Evolutionary conservation across 2,113 vertebrate genomes (phyloP).

Genomic region (Sturnira hondurensis): DNA sequence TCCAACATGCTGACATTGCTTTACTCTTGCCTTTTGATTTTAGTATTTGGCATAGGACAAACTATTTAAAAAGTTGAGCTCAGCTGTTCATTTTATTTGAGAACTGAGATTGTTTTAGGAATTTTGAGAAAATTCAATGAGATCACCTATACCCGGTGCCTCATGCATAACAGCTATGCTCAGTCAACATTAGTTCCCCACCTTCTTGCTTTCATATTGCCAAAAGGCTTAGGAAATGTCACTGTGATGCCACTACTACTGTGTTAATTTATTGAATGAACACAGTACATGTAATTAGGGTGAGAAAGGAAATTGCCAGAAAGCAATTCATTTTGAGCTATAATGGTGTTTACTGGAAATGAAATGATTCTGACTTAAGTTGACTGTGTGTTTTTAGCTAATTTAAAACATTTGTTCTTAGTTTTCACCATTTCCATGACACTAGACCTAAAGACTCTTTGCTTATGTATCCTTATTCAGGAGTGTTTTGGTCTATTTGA

Average conservation of each 20-base stretch:
- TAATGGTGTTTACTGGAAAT: constrained; percentile 40
- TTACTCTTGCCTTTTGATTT: constrained; percentile 30
- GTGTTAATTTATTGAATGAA: constrained; percentile 43
- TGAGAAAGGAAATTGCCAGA: constrained; percentile 36
- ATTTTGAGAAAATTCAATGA: constrained; percentile 22
- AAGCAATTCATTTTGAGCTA: constrained; percentile 46
- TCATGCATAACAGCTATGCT: neutral
- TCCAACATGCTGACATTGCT: neutral
- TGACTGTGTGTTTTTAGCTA: constrained; percentile 52
- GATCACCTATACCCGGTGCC: neutral
- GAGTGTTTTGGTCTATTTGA: constrained; percentile 63
- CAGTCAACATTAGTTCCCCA: neutral
- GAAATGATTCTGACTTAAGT: constrained; percentile 44
- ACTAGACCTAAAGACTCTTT: constrained; percentile 74
- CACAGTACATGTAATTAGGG: constrained; percentile 13
- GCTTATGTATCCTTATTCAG: constrained; percentile 70
- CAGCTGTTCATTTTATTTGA: neutral
- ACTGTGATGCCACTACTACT: neutral
- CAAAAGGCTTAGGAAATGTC: neutral
- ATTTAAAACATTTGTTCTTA: constrained; percentile 77
- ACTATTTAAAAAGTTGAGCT: constrained; percentile 2
- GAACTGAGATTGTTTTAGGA: neutral
- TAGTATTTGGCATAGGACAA: neutral
- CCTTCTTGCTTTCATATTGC: constrained; percentile 36
- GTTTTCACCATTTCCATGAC: constrained; percentile 76